Evolutionary conservation across 2,888 invertebrate species (phyloP), one percentile per base, ranked within the genome.

Genomic region (Callimorpha dominula): DNA sequence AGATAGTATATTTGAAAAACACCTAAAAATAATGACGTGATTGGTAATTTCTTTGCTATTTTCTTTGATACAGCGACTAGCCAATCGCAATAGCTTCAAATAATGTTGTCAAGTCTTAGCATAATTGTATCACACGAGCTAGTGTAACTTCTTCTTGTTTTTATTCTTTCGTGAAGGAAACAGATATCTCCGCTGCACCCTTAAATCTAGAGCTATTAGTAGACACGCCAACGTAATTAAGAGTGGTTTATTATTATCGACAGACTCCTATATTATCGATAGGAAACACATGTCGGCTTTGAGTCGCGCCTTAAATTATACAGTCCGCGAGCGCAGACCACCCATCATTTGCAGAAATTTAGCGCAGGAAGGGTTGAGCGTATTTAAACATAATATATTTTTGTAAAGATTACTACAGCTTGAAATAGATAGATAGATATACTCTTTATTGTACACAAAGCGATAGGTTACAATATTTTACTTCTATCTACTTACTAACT

Each of bases 221-320:
- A 31, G 63, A 75, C 72, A 78, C 76, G 75, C 65, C 69, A 78
- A 82, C 70, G 77, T 82, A 81, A 86, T 86, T 86, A 85, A 78
- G 68, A 67, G 77, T 82, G 77, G 80, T 83, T 86, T 84, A 83
- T 86, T 85, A 85, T 84, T 83, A 85, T 86, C 85, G 86, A 85
- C 81, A 77, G 76, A 49, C 64, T 31, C 75, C 78, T 83, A 81
- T 74, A 79, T 85, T 85, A 85, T 81, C 80, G 76, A 78, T 85
- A 81, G 86, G 85, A 86, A 82, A 81, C 86, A 83, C 78, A 83
- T 78, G 84, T 85, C 85, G 78, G 74, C 67, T 74, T 75, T 75
- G 77, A 74, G 66, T 79, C 78, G 79, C 75, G 75, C 76, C 80
- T 85, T 82, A 86, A 85, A 84, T 86, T 85, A 85, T 77, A 84